Percentiles rank a stretch among this genome's conserved stretches.
These are phyloP conservation scores for Brachyptera putata DNA, from an alignment of 2,888 invertebrate genomes.

Conservation along the genomic window DNA sequence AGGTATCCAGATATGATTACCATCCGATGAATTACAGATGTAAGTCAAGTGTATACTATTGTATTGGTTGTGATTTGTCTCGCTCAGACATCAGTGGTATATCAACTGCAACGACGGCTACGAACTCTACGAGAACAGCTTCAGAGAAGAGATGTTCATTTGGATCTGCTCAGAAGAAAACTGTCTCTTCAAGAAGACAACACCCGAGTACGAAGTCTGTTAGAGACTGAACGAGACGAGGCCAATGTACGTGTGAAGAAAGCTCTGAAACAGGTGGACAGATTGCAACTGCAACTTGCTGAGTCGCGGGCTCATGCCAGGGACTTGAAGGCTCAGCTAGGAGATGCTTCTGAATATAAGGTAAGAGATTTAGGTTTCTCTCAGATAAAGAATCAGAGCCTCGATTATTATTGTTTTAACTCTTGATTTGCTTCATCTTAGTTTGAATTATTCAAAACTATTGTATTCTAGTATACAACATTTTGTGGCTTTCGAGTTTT, in stretches of 20 bases:
- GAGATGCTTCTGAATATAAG: conserved; percentile 84
- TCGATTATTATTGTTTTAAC: too few relatives aligned
- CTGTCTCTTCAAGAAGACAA: conserved; percentile 77
- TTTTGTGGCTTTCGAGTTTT: too few relatives aligned
- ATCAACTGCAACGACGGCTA: conserved; percentile 83
- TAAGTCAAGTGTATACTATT: too few relatives aligned
- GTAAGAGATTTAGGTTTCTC: conserved; percentile 44
- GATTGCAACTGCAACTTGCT: conserved; percentile 69
- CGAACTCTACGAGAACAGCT: conserved; percentile 84
- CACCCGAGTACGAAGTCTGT: conserved; percentile 56
- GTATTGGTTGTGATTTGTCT: too few relatives aligned
- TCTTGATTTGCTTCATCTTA: too few relatives aligned
- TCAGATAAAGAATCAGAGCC: conserved; percentile 5
- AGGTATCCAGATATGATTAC: too few relatives aligned
- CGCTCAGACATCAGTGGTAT: conserved; percentile 73
- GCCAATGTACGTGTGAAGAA: conserved; percentile 63
- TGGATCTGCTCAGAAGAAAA: conserved; percentile 84
- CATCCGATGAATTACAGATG: too few relatives aligned
- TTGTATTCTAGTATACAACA: too few relatives aligned
- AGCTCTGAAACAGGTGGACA: conserved; percentile 76
- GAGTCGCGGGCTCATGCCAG: conserved; percentile 78
- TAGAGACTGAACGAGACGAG: conserved; percentile 52
- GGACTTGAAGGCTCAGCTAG: conserved; percentile 79
- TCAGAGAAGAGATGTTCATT: conserved; percentile 85
- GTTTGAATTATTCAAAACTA: too few relatives aligned